These are phyloP conservation scores for Poecile montanus DNA, from an alignment of 2,797 vertebrate species.

Conservation along the genomic window DNA sequence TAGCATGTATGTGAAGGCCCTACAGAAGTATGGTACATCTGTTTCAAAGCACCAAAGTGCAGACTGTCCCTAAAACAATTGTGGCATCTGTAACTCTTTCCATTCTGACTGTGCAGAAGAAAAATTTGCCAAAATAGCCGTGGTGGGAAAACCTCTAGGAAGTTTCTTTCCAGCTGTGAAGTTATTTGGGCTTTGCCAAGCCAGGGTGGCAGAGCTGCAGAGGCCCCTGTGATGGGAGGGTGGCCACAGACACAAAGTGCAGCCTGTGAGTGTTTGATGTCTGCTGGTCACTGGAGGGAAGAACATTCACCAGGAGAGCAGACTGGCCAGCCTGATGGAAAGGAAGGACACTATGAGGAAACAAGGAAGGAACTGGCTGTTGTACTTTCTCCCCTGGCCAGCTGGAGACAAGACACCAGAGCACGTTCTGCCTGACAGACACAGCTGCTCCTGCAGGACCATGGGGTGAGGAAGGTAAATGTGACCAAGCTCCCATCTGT, in stretches of 20 bases:
- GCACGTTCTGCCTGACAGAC: not conserved
- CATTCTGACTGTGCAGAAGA: not conserved
- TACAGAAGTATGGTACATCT: not conserved
- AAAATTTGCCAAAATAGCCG: not conserved
- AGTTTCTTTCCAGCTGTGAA: not conserved
- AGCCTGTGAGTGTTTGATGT: not conserved
- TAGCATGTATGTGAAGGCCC: not conserved
- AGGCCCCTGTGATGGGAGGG: not conserved
- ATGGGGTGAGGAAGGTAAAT: accelerated
- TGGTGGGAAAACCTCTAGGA: not conserved
- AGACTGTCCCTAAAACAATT: not conserved
- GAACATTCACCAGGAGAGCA: not conserved
- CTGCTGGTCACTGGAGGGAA: not conserved
- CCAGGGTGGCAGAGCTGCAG: not conserved
- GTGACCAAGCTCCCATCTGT: not conserved
- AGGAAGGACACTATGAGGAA: not conserved
- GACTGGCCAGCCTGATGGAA: not conserved
- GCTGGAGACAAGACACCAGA: not conserved
- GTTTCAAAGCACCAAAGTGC: not conserved
- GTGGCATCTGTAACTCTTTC: slow-evolving; percentile 14
- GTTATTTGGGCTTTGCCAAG: not conserved
- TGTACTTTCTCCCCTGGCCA: not conserved
- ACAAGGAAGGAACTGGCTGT: not conserved
- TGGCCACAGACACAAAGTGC: not conserved
- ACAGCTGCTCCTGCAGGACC: not conserved